Base-by-base conservation (phyloP, 2,888 invertebrate genomes). In the Pelosia muscerda region DNA sequence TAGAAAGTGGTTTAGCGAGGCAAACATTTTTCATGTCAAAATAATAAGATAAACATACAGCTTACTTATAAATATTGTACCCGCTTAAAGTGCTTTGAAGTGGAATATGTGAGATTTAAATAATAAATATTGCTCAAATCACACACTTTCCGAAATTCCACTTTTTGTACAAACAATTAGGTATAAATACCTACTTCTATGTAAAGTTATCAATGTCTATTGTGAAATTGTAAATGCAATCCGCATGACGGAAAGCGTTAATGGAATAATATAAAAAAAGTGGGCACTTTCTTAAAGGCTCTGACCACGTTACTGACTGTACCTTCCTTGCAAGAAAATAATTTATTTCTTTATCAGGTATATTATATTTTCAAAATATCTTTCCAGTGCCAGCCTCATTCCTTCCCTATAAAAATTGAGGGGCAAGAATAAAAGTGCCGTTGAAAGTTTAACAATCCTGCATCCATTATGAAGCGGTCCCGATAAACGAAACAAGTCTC, bases 1-100 rank as follows among this genome's bases (percentile, higher is more conserved):
- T 86, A 89, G 88, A 89, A 89, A 89, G 88, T 75, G 66, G 68
- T 75, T 74, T 74, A 58, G 61, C 66, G 71, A 64, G 42, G 31
- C 67, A 75, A 79, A 80, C 81, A 79, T 82, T 78, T 63, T 64
- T 68, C 53, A 67, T 28, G 25, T 26, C n/a, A 63, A 62, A 62
- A 66, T 58, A 58, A 58, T 34, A n/a, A 57, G 28, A 58, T 59
- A 59, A 59, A 59, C 63, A 71, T 28, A 28, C 55, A 38, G 26
- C 15, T 49, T n/a, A 56, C 42, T 66, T 42, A 61, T 55, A 54
- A 61, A 59, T 60, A 58, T 4, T 28, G 31, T 22, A 64, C 57
- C n/a, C n/a, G n/a, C n/a, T 56, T 63, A 57, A 42, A 19, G 56
- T 42, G 49, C 25, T 55, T n/a, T 58, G 58, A 65, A 42, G 53